phyloP scores from a whole-genome alignment of 1,140 invertebrate species.

The Drosophila melanica region DNA sequence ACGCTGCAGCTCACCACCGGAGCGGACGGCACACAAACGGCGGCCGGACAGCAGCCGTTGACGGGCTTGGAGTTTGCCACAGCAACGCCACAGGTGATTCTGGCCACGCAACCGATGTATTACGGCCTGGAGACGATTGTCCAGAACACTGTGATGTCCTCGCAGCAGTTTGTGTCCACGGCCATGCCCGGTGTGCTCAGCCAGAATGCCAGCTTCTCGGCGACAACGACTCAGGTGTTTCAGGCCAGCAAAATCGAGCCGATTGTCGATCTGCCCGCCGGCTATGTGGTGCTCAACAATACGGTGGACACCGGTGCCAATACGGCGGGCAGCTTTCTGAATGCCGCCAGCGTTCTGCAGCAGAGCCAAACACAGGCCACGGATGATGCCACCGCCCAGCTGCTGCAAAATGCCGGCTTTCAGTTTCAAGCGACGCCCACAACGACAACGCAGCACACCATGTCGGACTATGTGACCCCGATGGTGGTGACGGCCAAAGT shows the following conservation, averaged over 20 bases:
- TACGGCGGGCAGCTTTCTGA: slow-evolving; percentile 50
- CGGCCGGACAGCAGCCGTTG: slow-evolving; percentile 84
- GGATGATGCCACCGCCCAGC: slow-evolving; percentile 56
- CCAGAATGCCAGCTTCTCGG: slow-evolving; percentile 90
- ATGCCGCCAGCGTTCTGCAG: slow-evolving; percentile 70
- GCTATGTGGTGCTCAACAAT: slow-evolving; percentile 89
- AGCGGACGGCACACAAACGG: slow-evolving; percentile 84
- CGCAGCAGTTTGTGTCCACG: slow-evolving; percentile 91
- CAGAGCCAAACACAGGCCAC: slow-evolving; percentile 51
- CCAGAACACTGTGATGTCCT: slow-evolving; percentile 93
- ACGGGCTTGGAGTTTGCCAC: slow-evolving; percentile 88
- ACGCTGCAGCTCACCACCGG: slow-evolving; percentile 43
- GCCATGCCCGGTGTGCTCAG: slow-evolving; percentile 90
- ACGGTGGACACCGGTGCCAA: slow-evolving; percentile 59
- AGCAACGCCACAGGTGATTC: slow-evolving; percentile 88
- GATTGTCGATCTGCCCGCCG: slow-evolving; percentile 89
- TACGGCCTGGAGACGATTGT: slow-evolving; percentile 93
- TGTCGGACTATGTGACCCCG: slow-evolving; percentile 57
- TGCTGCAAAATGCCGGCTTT: slow-evolving; percentile 65
- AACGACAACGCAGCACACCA: slow-evolving; percentile 23
- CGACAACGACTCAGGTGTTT: slow-evolving; percentile 89
- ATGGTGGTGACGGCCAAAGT: slow-evolving; percentile 68
- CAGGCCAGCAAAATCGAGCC: slow-evolving; percentile 93
- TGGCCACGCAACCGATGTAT: slow-evolving; percentile 90
- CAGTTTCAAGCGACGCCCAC: slow-evolving; percentile 58